Base-by-base conservation (phyloP, 2,888 invertebrate species). In the Melinaea marsaeus region DNA sequence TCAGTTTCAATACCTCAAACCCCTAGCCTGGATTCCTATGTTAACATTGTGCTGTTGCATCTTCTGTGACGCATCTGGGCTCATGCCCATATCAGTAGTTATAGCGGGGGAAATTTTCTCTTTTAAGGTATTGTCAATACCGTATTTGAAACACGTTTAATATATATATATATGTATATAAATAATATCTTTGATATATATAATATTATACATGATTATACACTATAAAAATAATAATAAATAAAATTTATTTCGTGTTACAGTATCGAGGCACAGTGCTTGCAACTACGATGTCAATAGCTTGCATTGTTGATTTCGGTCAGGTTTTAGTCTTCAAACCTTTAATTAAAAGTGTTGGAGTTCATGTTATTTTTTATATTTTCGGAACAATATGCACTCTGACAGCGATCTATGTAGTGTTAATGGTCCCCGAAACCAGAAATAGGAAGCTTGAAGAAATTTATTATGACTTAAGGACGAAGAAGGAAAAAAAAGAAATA, bases 71-170 rank as follows among this genome's bases (percentile, higher is more conserved):
- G 75, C 83, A 32, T 65, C 84, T 5, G 89, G 89, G 0, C 71
- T 89, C 62, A 82, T 85, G 32, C 84, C 86, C 1, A 78, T 78
- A 2, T 83, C 88, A 0, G 79, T 83, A 48, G 80, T 90, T 4
- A 70, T 90, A 0, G 71, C 79, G 1, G 77, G 85, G 0, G 89
- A 90, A 71, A 76, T 88, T 9, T 87, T 88, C 62, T 75, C 78
- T 11, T 78, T 71, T 48, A 74, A 77, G 73, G 76, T 78, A 62
- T 56, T 22, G 35, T 32, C 4, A 11, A 22, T 13, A 51, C 3
- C 13, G 6, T 32, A 51, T 42, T 42, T 6, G 42, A 42, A 42
- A 7, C 11, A 9, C 7, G 7, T 42, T 42, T 9, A 42, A 42
- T 42, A 42, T 42, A 9, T 42, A 42, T 42, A 9, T 42, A 2